Evolutionary conservation across 2,888 invertebrate genomes (phyloP).

Genomic region (Lumbricus terrestris): DNA sequence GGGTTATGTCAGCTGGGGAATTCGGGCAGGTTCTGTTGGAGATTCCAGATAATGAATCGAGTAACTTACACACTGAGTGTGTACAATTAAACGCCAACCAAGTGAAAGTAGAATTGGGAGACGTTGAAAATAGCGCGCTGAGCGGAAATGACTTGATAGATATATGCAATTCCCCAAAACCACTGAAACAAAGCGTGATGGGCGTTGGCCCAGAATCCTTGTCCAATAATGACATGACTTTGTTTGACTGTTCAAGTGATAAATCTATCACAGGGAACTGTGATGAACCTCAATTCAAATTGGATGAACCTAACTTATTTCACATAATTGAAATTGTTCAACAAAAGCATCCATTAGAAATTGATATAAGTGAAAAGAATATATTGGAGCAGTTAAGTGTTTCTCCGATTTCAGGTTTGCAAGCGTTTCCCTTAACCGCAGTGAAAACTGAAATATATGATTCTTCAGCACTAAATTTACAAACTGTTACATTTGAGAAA

Average conservation of each 20-base stretch:
- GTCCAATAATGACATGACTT: neutral
- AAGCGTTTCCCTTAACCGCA: neutral
- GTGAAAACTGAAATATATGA: neutral
- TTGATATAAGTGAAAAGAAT: neutral
- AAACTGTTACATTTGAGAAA: neutral
- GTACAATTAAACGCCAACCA: neutral
- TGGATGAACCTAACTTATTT: neutral
- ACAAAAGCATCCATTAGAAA: neutral
- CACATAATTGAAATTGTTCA: neutral
- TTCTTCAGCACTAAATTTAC: neutral
- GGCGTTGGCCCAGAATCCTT: neutral
- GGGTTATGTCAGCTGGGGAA: neutral
- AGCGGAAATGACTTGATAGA: neutral
- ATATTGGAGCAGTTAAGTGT: neutral
- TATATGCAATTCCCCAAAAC: too few relatives aligned
- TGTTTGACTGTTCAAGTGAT: neutral
- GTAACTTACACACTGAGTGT: neutral
- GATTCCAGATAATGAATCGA: neutral
- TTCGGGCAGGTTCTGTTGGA: neutral
- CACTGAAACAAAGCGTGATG: neutral
- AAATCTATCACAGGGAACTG: neutral
- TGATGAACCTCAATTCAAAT: neutral
- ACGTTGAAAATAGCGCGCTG: neutral
- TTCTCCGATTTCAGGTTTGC: neutral
- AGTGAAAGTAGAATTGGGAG: neutral